A percentile compares a stretch with the other conserved stretches of the same genome.
These are phyloP conservation scores for Drosophila anomalata DNA, from an alignment of 2,888 invertebrate genomes.

Conservation along the genomic window DNA sequence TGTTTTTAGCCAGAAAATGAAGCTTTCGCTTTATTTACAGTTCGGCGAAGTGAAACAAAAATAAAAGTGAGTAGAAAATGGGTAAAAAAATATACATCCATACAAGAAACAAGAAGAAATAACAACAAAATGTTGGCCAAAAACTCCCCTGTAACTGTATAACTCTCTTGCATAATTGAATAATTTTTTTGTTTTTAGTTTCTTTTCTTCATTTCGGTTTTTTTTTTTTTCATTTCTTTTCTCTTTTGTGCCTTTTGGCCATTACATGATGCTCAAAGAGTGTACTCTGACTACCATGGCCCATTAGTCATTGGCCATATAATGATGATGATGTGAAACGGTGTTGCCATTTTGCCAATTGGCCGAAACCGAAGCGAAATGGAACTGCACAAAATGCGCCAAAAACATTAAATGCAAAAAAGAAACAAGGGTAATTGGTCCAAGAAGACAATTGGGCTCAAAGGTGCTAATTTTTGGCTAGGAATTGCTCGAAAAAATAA, in stretches of 20 bases:
- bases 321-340: constrained; percentile 36
- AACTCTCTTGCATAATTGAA: constrained; percentile 62
- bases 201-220: constrained; percentile 30
- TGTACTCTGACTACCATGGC: constrained; percentile 22
- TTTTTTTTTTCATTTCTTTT: constrained; percentile 28
- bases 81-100: constrained; percentile 21
- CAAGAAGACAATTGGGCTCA: not conserved
- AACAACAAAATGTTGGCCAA: constrained; percentile 48
- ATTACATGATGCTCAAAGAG: constrained; percentile 46
- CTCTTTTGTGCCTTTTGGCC: constrained; percentile 23
- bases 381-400: not conserved
- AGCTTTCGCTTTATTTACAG: constrained; percentile 62
- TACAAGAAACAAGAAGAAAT: constrained; percentile 31
- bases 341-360: constrained; percentile 8
- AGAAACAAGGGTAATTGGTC: not conserved
- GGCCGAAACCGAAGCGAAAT: not conserved
- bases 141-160: constrained; percentile 37
- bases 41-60: constrained; percentile 14
- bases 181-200: constrained; percentile 36
- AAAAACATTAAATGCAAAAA: not conserved
- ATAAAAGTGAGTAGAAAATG: constrained; percentile 16
- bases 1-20: constrained; percentile 43
- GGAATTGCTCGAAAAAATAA: not conserved
- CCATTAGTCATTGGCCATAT: constrained; percentile 45
- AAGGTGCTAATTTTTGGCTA: not conserved